These are phyloP conservation scores for Trichogramma evanescens DNA, from an alignment of 2,888 invertebrate species.

Conservation along the genomic window DNA sequence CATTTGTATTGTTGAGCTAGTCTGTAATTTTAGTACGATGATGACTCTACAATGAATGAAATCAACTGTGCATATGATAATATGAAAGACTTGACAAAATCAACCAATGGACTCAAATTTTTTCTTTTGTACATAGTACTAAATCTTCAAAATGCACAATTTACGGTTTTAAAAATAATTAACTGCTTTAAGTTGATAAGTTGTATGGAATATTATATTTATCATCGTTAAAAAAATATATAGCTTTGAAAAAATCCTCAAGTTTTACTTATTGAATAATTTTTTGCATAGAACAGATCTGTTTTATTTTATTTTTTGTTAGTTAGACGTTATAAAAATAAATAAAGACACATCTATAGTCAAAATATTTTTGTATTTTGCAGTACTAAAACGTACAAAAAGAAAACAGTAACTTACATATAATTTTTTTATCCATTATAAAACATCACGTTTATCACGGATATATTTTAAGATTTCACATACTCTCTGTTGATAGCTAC, in stretches of 20 bases:
- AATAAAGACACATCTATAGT: neutral
- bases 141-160: neutral
- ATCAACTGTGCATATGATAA: slow-evolving; percentile 12
- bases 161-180: neutral
- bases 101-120: slow-evolving; percentile 8
- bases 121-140: neutral
- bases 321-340: no score
- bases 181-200: no score
- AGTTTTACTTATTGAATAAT: no score
- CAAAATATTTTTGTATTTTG: neutral
- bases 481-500: slow-evolving; percentile 34
- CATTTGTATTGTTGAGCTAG: slow-evolving; percentile 25
- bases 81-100: slow-evolving; percentile 1
- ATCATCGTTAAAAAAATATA: no score
- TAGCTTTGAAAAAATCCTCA: no score
- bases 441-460: slow-evolving; percentile 20
- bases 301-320: no score
- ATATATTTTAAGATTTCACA: slow-evolving; percentile 31
- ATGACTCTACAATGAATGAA: slow-evolving; percentile 6
- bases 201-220: no score
- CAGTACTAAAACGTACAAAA: neutral
- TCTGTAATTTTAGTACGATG: slow-evolving; percentile 17
- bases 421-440: slow-evolving; percentile 4
- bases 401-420: neutral
- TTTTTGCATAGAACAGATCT: no score